phyloP scores from a whole-genome alignment of 2,797 vertebrate genomes.

The Neosalanx taihuensis region DNA sequence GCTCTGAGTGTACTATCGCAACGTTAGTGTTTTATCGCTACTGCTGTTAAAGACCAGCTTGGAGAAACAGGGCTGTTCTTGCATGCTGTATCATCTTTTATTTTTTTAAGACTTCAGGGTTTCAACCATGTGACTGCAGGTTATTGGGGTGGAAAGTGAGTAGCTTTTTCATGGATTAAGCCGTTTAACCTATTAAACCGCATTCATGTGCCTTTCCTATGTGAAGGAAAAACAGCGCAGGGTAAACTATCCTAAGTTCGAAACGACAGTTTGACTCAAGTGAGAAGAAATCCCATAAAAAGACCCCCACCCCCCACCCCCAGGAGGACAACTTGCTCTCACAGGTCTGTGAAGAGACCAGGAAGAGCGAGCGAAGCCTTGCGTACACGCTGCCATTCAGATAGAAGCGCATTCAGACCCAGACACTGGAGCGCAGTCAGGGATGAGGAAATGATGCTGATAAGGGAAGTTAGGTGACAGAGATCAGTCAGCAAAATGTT shows the following conservation, averaged over 20 bases:
- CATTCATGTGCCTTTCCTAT: background rate
- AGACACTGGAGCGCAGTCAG: background rate
- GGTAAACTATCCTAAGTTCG: background rate
- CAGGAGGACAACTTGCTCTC: background rate
- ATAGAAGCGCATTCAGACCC: background rate
- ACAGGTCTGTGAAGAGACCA: background rate
- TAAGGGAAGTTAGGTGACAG: slow-evolving; percentile 12
- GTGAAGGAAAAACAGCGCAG: background rate
- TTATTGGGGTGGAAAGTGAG: background rate
- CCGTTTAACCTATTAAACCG: background rate
- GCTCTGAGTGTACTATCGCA: background rate
- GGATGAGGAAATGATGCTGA: background rate
- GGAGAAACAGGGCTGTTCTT: background rate
- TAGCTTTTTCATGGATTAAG: background rate
- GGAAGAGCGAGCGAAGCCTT: background rate
- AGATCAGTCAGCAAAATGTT: background rate
- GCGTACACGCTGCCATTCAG: background rate
- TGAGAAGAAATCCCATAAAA: background rate
- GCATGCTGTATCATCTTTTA: background rate
- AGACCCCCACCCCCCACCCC: background rate
- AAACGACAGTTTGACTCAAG: background rate
- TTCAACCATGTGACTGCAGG: slow-evolving; percentile 10
- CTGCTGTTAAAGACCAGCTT: background rate
- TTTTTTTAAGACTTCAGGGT: background rate
- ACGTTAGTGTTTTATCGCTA: background rate